Conservation (phyloP, 2,113 vertebrate species). For the Microcebus griseorufus region DNA sequence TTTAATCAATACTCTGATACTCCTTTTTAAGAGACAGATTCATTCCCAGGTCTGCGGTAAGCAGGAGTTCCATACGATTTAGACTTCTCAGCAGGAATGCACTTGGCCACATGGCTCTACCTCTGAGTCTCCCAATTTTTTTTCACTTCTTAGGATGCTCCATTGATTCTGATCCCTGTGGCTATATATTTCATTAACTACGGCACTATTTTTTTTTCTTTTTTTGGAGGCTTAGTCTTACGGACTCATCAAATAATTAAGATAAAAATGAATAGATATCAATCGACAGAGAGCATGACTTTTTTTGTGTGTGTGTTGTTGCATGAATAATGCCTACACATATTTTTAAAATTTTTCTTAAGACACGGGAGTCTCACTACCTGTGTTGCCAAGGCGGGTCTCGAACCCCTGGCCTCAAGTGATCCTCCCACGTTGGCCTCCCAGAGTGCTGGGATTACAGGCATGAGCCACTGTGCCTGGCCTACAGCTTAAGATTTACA, state of each 20-base stretch:
- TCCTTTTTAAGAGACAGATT: slow-evolving; percentile 49
- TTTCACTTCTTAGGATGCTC: slow-evolving; percentile 58
- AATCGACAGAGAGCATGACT: not conserved
- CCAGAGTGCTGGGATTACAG: too few species aligned
- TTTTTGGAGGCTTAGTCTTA: slow-evolving; percentile 29
- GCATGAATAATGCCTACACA: slow-evolving; percentile 34
- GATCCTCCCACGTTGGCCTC: too few species aligned
- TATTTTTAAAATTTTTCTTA: too few species aligned
- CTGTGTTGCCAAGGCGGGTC: too few species aligned
- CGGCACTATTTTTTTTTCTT: slow-evolving; percentile 51
- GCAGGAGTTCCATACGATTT: slow-evolving; percentile 22
- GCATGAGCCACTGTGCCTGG: not conserved
- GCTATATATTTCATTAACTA: slow-evolving; percentile 73
- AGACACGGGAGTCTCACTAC: too few species aligned
- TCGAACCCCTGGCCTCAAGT: too few species aligned
- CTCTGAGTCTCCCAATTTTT: not conserved
- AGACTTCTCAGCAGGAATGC: not conserved
- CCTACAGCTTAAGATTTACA: slow-evolving; percentile 25
- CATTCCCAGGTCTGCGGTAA: slow-evolving; percentile 55
- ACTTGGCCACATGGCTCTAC: slow-evolving; percentile 1
- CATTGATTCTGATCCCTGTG: slow-evolving; percentile 64
- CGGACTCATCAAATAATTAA: not conserved
- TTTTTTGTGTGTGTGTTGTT: slow-evolving; percentile 15
- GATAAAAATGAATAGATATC: not conserved
- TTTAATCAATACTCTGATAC: slow-evolving; percentile 38